Percentiles rank a stretch among this genome's conserved stretches.
Evolutionary conservation across 2,113 vertebrate species (phyloP).

Genomic region (Pleuronectes platessa): DNA sequence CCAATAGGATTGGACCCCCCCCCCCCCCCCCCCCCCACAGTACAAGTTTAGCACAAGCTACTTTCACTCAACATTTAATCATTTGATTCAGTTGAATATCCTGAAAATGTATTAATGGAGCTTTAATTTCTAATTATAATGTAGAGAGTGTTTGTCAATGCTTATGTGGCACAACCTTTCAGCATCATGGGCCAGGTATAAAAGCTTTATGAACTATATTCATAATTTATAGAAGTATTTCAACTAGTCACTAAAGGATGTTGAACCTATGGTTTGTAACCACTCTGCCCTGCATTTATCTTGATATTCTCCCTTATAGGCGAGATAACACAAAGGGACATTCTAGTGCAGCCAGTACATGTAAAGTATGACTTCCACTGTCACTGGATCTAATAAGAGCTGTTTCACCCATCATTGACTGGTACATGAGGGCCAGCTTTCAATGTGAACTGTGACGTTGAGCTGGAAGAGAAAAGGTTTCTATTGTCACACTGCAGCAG

Average conservation of each 20-base stretch:
- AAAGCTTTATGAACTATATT: background rate
- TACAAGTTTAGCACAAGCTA: too few relatives aligned
- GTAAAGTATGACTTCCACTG: constrained; percentile 36
- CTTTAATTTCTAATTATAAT: background rate
- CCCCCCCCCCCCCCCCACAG: too few relatives aligned
- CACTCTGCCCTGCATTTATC: constrained; percentile 8
- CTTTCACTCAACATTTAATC: too few relatives aligned
- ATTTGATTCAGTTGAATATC: too few relatives aligned
- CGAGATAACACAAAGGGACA: constrained; percentile 36
- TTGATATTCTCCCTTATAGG: background rate
- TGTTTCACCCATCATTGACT: constrained; percentile 61
- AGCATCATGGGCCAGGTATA: background rate
- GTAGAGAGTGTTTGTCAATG: too few relatives aligned
- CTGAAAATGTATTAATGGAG: background rate
- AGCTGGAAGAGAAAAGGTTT: constrained; percentile 24
- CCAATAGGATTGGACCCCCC: too few relatives aligned
- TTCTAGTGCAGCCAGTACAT: constrained; percentile 1
- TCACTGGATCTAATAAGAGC: constrained; percentile 46
- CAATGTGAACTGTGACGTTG: constrained; percentile 22
- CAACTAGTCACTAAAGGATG: constrained; percentile 24
- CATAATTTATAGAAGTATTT: constrained; percentile 68
- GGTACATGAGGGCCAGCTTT: constrained; percentile 48
- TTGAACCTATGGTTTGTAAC: background rate
- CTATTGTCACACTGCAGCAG: constrained; percentile 49
- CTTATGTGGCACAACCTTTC: background rate